A percentile compares a stretch with the other conserved stretches of the same genome.
Conservation (phyloP, 2,888 invertebrate genomes). For the Drosophila neotestacea region DNA sequence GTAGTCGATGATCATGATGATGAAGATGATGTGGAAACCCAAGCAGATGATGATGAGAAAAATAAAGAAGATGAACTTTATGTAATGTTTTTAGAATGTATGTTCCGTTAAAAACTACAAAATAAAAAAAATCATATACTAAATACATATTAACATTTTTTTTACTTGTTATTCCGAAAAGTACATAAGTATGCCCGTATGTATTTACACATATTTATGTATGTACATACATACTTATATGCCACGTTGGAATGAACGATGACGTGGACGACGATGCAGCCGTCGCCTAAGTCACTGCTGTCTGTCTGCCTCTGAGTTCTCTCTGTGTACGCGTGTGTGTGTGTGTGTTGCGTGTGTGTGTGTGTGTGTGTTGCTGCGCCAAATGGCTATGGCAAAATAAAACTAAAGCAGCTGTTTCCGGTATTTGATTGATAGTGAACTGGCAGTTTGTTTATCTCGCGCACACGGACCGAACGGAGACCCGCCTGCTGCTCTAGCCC, state of each 20-base stretch:
- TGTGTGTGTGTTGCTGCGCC: slow-evolving; percentile 68
- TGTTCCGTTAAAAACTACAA: slow-evolving; percentile 83
- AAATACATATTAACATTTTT: slow-evolving; percentile 60
- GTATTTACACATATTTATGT: not conserved
- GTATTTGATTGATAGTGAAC: slow-evolving; percentile 86
- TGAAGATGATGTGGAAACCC: slow-evolving; percentile 12
- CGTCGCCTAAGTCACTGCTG: slow-evolving; percentile 54
- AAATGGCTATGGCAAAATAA: slow-evolving; percentile 83
- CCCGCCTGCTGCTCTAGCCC: slow-evolving; percentile 53
- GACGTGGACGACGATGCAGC: slow-evolving; percentile 61
- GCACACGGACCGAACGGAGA: slow-evolving; percentile 64
- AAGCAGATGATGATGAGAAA: slow-evolving; percentile 10
- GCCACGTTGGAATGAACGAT: slow-evolving; percentile 53
- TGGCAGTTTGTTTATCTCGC: slow-evolving; percentile 85
- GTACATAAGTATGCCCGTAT: not conserved
- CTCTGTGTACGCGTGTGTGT: not conserved
- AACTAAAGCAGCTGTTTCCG: slow-evolving; percentile 86
- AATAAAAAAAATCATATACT: slow-evolving; percentile 82
- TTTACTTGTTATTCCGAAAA: slow-evolving; percentile 7
- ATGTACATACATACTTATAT: slow-evolving; percentile 10
- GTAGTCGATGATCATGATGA: slow-evolving; percentile 36
- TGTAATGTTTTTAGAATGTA: slow-evolving; percentile 82
- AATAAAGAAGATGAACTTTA: slow-evolving; percentile 68
- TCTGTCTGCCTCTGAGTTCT: slow-evolving; percentile 41
- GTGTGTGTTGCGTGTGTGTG: slow-evolving; percentile 3